Evolutionary conservation across 2,113 vertebrate species (phyloP).

Genomic region (Psammodynastes pulverulentus): DNA sequence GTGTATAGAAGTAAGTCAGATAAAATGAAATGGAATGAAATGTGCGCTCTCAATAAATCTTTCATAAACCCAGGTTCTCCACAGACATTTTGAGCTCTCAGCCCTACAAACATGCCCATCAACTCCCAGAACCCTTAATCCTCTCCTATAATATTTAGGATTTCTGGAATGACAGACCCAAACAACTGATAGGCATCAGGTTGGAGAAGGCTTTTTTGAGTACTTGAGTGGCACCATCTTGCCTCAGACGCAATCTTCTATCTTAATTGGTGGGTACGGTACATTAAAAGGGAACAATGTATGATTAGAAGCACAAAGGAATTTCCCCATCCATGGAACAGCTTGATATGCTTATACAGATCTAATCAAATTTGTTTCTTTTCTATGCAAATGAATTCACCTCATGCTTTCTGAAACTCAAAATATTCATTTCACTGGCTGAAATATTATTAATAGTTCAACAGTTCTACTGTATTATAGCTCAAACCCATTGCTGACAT

Average conservation of each 20-base stretch:
- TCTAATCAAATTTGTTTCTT: not conserved
- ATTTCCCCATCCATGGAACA: not conserved
- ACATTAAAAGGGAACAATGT: not conserved
- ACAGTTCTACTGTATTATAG: not conserved
- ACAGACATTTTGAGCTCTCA: not conserved
- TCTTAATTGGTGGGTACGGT: not conserved
- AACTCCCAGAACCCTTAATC: not conserved
- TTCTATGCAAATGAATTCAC: not conserved
- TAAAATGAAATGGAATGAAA: not conserved
- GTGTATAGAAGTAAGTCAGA: slow-evolving; percentile 80
- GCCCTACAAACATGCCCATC: not conserved
- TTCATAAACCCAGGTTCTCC: not conserved
- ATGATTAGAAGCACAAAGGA: not conserved
- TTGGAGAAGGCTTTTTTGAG: not conserved
- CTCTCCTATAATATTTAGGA: not conserved
- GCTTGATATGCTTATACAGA: not conserved
- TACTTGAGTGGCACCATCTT: not conserved
- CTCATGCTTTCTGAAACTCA: not conserved
- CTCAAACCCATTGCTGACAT: not conserved
- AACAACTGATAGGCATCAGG: not conserved
- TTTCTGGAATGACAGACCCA: not conserved
- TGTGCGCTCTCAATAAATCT: not conserved
- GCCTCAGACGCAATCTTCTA: not conserved
- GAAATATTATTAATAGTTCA: not conserved
- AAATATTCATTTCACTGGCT: not conserved